These are phyloP conservation scores for Thaumatotibia leucotreta DNA, from an alignment of 1,140 invertebrate species.

Conservation along the genomic window DNA sequence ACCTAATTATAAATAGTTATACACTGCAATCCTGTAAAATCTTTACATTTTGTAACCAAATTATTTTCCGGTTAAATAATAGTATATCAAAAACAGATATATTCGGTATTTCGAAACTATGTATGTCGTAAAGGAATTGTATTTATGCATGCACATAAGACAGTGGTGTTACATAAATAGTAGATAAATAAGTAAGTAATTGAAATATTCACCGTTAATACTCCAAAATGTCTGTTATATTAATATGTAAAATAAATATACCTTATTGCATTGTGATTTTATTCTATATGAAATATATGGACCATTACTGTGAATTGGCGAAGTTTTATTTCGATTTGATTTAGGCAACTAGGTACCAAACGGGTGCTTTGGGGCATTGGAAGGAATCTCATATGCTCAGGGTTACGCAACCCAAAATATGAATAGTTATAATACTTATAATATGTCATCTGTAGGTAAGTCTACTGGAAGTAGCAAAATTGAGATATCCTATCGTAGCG, in stretches of 20 bases:
- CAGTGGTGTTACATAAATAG: conserved; percentile 1
- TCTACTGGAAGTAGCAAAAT: too few species aligned
- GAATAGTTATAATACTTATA: too few species aligned
- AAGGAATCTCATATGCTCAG: too few species aligned
- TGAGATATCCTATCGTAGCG: too few species aligned
- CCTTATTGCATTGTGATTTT: conserved; percentile 68
- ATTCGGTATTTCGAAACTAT: not conserved
- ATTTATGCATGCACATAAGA: not conserved
- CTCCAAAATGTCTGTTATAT: conserved; percentile 50
- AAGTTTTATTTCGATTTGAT: conserved; percentile 34
- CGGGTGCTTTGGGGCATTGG: too few species aligned
- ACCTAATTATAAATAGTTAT: not conserved
- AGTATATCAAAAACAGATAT: not conserved
- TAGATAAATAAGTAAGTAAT: not conserved
- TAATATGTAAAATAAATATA: conserved; percentile 59
- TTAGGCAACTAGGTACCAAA: not conserved
- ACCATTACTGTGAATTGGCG: conserved; percentile 62
- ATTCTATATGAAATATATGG: conserved; percentile 72
- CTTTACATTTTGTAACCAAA: too few species aligned
- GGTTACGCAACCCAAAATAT: too few species aligned
- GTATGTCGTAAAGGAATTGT: not conserved
- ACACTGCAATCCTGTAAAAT: too few species aligned
- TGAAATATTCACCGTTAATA: conserved; percentile 44
- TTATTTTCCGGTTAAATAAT: not conserved
- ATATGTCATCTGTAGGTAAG: too few species aligned